These are phyloP conservation scores for Agrotis puta DNA, from an alignment of 2,888 invertebrate genomes.

Conservation along the genomic window DNA sequence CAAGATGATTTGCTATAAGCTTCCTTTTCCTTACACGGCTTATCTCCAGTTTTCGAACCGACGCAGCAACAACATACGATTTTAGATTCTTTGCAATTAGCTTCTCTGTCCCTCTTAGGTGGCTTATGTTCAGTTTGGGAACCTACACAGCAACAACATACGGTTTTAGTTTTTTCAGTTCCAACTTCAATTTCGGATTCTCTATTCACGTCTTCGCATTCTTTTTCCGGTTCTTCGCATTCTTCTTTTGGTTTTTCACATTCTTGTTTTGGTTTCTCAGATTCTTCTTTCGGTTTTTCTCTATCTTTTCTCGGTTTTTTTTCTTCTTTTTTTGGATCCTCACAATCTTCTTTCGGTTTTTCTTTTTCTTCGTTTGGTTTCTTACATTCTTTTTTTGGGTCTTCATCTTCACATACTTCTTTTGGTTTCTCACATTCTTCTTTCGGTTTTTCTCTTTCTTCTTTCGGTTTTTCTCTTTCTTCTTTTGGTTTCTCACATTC, in stretches of 20 bases:
- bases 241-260: not conserved
- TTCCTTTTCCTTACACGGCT: slow-evolving; percentile 4
- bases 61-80: not conserved
- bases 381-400: too few relatives aligned
- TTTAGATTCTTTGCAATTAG: not conserved
- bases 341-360: too few relatives aligned
- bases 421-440: too few relatives aligned
- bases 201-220: not conserved
- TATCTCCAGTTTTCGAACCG: slow-evolving; percentile 45
- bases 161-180: slow-evolving; percentile 2
- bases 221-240: not conserved
- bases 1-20: not conserved
- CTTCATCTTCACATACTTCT: too few relatives aligned
- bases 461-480: too few relatives aligned
- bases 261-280: not conserved
- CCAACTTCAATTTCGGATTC: slow-evolving; percentile 39
- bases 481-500: not conserved
- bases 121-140: too few relatives aligned
- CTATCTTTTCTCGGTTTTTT: too few relatives aligned
- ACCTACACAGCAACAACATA: too few relatives aligned
- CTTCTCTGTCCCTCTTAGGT: not conserved
- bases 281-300: not conserved
- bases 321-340: too few relatives aligned
- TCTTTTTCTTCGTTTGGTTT: too few relatives aligned
- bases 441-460: too few relatives aligned